Conservation (phyloP, 2,888 invertebrate genomes). For the Andricus curvator region DNA sequence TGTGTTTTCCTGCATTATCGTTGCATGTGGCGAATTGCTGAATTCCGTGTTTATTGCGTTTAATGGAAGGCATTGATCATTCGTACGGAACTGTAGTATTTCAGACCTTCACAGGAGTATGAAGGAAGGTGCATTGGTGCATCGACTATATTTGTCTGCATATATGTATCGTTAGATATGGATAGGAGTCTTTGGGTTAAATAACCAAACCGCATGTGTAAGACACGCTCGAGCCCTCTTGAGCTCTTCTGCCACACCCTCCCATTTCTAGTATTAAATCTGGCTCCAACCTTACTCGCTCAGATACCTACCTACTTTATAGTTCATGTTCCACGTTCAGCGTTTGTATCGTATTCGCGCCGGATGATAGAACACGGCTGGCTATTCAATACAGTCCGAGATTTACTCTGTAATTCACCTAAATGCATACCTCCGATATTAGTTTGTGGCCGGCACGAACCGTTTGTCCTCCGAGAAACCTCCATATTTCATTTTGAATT, state of each 20-base stretch:
- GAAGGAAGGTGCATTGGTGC: background rate
- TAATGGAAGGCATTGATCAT: constrained; percentile 69
- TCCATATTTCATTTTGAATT: background rate
- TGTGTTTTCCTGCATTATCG: constrained; percentile 48
- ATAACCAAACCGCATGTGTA: constrained; percentile 31
- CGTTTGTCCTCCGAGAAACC: background rate
- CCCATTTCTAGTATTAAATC: constrained; percentile 73
- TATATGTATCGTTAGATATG: background rate
- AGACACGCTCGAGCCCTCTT: constrained; percentile 18
- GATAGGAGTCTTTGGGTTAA: background rate
- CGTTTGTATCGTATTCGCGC: constrained; percentile 48
- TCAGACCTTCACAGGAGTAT: constrained; percentile 52
- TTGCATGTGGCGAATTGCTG: constrained; percentile 65
- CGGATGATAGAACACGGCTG: constrained; percentile 67
- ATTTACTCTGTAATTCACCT: constrained; percentile 70
- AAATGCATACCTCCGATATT: constrained; percentile 66
- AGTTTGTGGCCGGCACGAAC: constrained; percentile 46
- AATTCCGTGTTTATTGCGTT: constrained; percentile 73
- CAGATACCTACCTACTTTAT: background rate
- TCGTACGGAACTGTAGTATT: constrained; percentile 66
- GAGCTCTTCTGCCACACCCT: constrained; percentile 63
- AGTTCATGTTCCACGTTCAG: background rate
- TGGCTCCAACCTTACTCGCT: constrained; percentile 58
- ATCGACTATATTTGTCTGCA: background rate
- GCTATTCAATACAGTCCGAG: constrained; percentile 68